Evolutionary conservation across 2,113 vertebrate species (phyloP).

Genomic region (Grammomys surdaster): DNA sequence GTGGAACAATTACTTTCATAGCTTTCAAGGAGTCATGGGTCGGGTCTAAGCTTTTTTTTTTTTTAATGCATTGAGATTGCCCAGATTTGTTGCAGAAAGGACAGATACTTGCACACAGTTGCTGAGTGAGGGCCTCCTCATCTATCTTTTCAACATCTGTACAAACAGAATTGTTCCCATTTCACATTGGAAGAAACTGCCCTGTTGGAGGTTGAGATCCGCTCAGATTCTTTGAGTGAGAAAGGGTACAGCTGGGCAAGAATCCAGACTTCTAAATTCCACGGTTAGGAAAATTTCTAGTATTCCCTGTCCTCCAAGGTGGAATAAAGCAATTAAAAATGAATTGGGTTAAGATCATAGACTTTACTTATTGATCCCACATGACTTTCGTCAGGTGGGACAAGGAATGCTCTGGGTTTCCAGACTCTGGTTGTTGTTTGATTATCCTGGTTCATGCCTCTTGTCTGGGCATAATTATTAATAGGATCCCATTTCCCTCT

Average conservation of each 20-base stretch:
- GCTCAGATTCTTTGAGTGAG: background rate
- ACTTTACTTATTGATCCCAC: background rate
- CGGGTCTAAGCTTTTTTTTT: background rate
- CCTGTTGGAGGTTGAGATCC: background rate
- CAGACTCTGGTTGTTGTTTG: background rate
- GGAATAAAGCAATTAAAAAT: background rate
- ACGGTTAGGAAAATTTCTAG: background rate
- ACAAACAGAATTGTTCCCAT: background rate
- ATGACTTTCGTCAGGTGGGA: background rate
- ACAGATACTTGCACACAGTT: background rate
- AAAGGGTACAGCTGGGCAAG: background rate
- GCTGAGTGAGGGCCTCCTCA: background rate
- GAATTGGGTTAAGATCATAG: background rate
- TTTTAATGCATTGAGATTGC: background rate
- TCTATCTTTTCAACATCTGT: background rate
- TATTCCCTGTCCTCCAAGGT: background rate
- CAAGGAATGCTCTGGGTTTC: background rate
- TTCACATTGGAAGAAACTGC: background rate
- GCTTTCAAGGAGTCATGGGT: conserved; percentile 10
- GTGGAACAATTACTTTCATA: background rate
- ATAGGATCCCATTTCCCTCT: background rate
- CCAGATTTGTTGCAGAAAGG: background rate
- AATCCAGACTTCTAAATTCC: background rate
- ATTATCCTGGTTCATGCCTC: background rate
- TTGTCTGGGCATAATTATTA: conserved; percentile 19